A percentile compares a stretch with the other conserved stretches of the same genome.
Conservation (phyloP, 2,797 vertebrate genomes). For the Tapirus indicus region DNA sequence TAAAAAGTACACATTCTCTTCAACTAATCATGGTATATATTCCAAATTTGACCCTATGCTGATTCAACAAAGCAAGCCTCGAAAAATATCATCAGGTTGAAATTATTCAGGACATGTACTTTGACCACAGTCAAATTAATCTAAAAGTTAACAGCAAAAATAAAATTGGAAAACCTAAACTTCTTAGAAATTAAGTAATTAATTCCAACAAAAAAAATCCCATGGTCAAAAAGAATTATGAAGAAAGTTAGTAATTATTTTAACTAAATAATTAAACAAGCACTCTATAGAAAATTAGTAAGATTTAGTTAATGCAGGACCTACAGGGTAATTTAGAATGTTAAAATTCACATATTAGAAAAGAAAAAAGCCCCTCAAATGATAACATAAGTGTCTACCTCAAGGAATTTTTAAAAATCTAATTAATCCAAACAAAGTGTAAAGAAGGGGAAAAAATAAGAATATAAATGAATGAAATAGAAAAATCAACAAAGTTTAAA, state of each 20-base stretch:
- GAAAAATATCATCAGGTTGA: background rate
- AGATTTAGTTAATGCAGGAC: background rate
- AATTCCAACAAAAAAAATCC: background rate
- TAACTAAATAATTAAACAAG: background rate
- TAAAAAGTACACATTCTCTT: background rate
- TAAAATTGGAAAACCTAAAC: background rate
- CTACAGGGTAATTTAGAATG: background rate
- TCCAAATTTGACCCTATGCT: background rate
- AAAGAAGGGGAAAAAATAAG: background rate
- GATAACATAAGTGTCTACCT: background rate
- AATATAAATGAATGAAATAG: background rate
- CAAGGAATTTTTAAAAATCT: background rate
- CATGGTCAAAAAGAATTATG: background rate
- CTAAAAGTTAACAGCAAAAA: background rate
- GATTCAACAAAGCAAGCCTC: background rate
- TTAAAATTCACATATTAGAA: background rate
- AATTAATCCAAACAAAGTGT: background rate
- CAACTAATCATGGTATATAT: background rate
- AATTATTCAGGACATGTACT: background rate
- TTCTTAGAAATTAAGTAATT: background rate
- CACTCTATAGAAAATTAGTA: background rate
- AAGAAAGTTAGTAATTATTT: background rate
- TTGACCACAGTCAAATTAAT: background rate
- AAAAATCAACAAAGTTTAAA: background rate
- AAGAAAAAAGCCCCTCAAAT: background rate